phyloP scores from a whole-genome alignment of 2,113 vertebrate genomes.

The Cinclus cinclus region DNA sequence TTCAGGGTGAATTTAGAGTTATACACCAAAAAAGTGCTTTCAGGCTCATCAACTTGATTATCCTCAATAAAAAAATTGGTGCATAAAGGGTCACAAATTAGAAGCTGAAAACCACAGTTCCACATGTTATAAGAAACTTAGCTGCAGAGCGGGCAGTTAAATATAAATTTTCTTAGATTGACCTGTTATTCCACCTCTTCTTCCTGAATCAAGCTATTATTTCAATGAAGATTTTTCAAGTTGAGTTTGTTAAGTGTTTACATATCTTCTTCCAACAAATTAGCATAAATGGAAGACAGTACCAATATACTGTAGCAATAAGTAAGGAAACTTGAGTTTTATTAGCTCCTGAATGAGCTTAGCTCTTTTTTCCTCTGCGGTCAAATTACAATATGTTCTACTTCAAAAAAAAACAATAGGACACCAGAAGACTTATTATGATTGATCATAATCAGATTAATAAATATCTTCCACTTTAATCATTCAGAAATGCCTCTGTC shows the following conservation, averaged over 20 bases:
- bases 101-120: background rate
- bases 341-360: background rate
- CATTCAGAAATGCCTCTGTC: background rate
- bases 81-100: background rate
- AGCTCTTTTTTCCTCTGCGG: rapidly evolving
- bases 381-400: background rate
- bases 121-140: background rate
- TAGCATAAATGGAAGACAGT: background rate
- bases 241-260: background rate
- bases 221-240: background rate
- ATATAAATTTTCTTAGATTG: background rate
- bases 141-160: background rate
- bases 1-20: background rate
- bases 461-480: background rate
- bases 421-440: background rate
- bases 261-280: background rate
- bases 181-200: background rate
- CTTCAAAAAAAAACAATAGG: background rate
- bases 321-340: background rate
- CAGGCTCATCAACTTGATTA: background rate
- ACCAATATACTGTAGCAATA: background rate
- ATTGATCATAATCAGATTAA: background rate
- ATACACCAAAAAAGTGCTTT: background rate
- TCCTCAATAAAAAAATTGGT: background rate
- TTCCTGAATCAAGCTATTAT: background rate